Evolutionary conservation across 1,140 invertebrate genomes (phyloP).

Genomic region (Portunus trituberculatus): DNA sequence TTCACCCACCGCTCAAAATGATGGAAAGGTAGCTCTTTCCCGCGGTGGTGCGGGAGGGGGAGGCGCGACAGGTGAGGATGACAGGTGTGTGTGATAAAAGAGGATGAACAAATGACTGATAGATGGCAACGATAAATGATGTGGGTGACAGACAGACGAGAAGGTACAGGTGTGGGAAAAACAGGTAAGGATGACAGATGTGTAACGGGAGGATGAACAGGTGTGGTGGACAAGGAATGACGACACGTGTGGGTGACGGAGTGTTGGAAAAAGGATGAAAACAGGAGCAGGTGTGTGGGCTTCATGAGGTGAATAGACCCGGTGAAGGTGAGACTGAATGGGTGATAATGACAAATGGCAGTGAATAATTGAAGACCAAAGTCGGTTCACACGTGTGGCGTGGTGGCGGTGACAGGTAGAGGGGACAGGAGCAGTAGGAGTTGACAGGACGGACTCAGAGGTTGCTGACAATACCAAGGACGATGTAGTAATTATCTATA

Average conservation of each 20-base stretch:
- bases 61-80: background rate
- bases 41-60: background rate
- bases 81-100: background rate
- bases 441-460: background rate
- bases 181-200: background rate
- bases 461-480: background rate
- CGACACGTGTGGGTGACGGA: background rate
- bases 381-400: background rate
- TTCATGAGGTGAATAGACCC: background rate
- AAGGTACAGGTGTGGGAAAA: background rate
- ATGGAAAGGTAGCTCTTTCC: background rate
- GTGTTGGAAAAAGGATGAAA: background rate
- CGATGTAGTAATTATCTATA: conserved; percentile 15
- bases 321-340: background rate
- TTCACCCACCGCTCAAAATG: background rate
- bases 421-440: background rate
- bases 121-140: background rate
- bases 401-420: background rate
- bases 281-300: too few relatives aligned
- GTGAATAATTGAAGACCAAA: background rate
- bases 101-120: background rate
- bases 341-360: background rate
- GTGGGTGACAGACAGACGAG: background rate
- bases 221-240: background rate
- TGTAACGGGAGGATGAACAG: background rate